Conservation (phyloP, 2,888 invertebrate species). For the Stictocephala bisonia region DNA sequence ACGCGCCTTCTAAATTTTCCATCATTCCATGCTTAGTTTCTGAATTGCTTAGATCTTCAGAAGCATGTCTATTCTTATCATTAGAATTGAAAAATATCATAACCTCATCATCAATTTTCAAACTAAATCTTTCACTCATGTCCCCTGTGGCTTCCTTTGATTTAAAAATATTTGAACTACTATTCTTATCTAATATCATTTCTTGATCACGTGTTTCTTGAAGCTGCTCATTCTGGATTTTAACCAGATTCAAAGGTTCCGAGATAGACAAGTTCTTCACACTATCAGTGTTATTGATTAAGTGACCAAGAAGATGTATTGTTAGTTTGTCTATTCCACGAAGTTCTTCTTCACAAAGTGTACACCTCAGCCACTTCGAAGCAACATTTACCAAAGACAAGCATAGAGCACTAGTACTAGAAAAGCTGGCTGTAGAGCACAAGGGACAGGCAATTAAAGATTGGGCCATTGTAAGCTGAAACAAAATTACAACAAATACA, state of each 20-base stretch:
- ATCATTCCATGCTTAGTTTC: no score
- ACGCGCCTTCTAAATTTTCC: no score
- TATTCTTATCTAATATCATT: slow-evolving; percentile 25
- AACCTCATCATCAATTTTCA: slow-evolving; percentile 30
- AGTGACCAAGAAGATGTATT: slow-evolving; percentile 83
- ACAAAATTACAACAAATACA: not conserved
- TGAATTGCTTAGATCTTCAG: no score
- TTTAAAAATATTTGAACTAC: no score
- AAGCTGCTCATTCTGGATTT: slow-evolving; percentile 24
- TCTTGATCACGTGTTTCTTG: slow-evolving; percentile 42
- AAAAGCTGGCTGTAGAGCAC: slow-evolving; percentile 79
- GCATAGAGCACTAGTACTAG: slow-evolving; percentile 76
- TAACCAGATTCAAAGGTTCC: slow-evolving; percentile 17
- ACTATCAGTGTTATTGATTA: slow-evolving; percentile 57
- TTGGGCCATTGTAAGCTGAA: slow-evolving; percentile 49
- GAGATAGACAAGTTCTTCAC: not conserved
- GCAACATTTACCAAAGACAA: slow-evolving; percentile 79
- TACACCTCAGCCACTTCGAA: slow-evolving; percentile 79
- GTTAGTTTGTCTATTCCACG: slow-evolving; percentile 84
- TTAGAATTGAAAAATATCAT: slow-evolving; percentile 33
- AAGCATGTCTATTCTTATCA: not conserved
- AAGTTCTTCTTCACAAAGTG: slow-evolving; percentile 80
- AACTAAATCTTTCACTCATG: slow-evolving; percentile 20
- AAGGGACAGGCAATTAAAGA: slow-evolving; percentile 77
- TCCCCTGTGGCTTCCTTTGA: no score